Evolutionary conservation across 2,888 invertebrate genomes (phyloP), one percentile per base, ranked within the genome.

Genomic region (Julus scandinavius): DNA sequence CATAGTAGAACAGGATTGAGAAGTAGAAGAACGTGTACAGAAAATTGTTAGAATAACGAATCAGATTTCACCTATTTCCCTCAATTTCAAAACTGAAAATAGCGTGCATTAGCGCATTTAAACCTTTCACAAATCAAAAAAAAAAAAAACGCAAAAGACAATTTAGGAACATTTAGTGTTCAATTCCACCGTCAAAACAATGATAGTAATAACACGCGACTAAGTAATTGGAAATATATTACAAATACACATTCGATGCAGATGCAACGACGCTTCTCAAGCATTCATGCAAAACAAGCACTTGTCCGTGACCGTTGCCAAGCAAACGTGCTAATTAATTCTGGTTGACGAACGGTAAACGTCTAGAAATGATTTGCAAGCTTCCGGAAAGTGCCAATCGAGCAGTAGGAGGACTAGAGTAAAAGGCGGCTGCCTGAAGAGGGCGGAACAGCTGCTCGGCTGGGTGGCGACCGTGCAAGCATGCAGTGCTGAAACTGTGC

Each of bases 371-470:
- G 29, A 87, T 13, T 20, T 87, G 87, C 29, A 63, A 15, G 63
- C 87, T 87, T 87, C 87, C 87, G 9, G 87, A 87, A 87, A 87
- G 87, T 11, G 87, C 58, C 45, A 87, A 15, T n/a, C 54, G 54
- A 38, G 58, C 38, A 49, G 50, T 13, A 15, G 49, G 45, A 41
- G 86, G 49, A n/a, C 58, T 58, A 58, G 58, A 3, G 58, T 58
- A 58, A 58, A 58, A 58, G 1, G 58, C 58, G 13, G 29, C 29
- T n/a, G 50, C 15, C 15, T 50, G 49, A 13, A 86, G 49, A 11
- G 50, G 29, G 49, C 45, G 86, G 49, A 41, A 41, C 45, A 45
- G 13, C 20, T 41, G 40, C 20, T 38, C 49, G 3, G 20, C 20
- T 49, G 29, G 38, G 1, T 1, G 38, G 38, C 58, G 38, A 58